These are phyloP conservation scores for Elysia crispata DNA, from an alignment of 2,888 invertebrate genomes.

Conservation along the genomic window DNA sequence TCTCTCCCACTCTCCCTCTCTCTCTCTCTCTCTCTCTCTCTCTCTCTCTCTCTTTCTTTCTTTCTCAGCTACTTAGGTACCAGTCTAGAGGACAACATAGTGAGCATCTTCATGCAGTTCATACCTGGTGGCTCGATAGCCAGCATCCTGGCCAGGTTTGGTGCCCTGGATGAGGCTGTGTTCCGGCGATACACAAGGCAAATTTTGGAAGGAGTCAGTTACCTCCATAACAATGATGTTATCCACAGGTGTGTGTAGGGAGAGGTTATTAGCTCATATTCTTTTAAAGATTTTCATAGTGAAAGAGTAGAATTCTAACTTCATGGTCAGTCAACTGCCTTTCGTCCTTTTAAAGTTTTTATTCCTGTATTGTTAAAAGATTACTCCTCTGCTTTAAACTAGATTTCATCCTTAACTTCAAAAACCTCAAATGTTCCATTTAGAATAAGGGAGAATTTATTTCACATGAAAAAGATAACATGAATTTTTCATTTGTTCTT, in stretches of 20 bases:
- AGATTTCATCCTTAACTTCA: too few species aligned
- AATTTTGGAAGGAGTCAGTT: conserved; percentile 77
- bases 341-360: too few species aligned
- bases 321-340: too few species aligned
- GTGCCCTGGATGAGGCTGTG: conserved; percentile 76
- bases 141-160: conserved; percentile 75
- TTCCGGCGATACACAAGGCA: conserved; percentile 76
- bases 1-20: too few species aligned
- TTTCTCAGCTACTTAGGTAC: conserved; percentile 75
- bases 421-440: too few species aligned
- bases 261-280: background rate
- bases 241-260: conserved; percentile 76
- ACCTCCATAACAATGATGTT: conserved; percentile 76
- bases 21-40: too few species aligned
- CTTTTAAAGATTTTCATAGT: background rate
- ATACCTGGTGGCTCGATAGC: conserved; percentile 78
- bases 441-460: too few species aligned
- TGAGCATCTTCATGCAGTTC: conserved; percentile 78
- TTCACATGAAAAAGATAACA: too few species aligned
- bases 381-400: too few species aligned
- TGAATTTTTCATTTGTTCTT: too few species aligned
- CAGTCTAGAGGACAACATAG: conserved; percentile 74
- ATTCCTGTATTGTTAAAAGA: too few species aligned
- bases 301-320: too few species aligned
- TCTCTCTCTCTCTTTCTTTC: background rate